Percentiles rank a stretch among this genome's conserved stretches.
phyloP scores from a whole-genome alignment of 2,888 invertebrate species.

The Lasioglossum calceatum region DNA sequence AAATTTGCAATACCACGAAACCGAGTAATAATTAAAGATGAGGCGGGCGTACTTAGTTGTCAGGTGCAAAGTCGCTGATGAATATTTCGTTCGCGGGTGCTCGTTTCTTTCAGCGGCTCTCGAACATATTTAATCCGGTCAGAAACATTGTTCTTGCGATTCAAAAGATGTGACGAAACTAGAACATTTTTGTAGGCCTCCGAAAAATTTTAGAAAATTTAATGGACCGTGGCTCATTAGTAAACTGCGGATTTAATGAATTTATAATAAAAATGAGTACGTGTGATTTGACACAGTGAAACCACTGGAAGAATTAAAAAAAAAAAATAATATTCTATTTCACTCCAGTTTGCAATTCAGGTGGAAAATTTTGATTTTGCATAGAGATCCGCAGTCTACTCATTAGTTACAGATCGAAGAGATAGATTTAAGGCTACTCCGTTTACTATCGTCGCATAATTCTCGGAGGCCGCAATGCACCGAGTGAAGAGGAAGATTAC shows the following conservation, averaged over 20 bases:
- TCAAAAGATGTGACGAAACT: not conserved
- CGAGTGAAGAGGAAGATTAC: not conserved
- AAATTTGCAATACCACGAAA: not conserved
- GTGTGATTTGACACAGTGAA: no score
- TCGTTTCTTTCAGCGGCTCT: not conserved
- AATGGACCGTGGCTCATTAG: not conserved
- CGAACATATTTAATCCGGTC: not conserved
- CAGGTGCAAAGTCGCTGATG: not conserved
- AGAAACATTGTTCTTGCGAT: no score
- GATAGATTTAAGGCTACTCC: not conserved
- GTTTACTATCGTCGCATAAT: not conserved
- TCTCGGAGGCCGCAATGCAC: not conserved
- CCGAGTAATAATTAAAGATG: not conserved
- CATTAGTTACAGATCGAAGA: not conserved
- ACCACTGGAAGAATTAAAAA: no score
- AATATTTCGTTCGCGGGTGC: not conserved
- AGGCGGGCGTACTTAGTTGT: not conserved
- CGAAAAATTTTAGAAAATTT: not conserved
- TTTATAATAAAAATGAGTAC: no score
- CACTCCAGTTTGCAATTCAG: no score
- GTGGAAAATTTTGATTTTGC: no score
- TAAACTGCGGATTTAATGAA: not conserved
- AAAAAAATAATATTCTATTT: no score
- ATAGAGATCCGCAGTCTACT: not conserved
- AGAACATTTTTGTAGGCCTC: not conserved